These are phyloP conservation scores for Microcebus ravelobensis DNA, from an alignment of 2,113 vertebrate species.

Conservation along the genomic window DNA sequence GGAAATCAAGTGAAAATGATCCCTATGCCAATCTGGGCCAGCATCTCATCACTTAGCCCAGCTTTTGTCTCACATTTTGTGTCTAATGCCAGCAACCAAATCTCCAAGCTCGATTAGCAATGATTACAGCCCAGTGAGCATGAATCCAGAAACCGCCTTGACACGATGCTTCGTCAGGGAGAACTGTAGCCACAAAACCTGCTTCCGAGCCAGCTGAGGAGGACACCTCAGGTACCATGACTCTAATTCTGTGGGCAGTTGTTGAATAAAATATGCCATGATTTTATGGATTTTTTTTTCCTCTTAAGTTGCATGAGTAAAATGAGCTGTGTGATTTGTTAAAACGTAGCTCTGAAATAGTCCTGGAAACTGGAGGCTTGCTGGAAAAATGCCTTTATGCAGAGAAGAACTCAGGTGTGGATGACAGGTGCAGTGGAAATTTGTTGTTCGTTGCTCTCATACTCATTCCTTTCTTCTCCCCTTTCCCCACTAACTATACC, in stretches of 20 bases:
- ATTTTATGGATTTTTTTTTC: conserved; percentile 3
- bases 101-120: conserved; percentile 56
- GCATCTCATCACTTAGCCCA: conserved; percentile 4
- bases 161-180: not conserved
- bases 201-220: not conserved
- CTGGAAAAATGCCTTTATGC: conserved; percentile 1
- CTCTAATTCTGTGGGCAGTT: not conserved
- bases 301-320: conserved; percentile 14
- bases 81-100: conserved; percentile 47
- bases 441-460: not conserved
- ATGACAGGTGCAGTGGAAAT: not conserved
- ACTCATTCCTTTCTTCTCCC: not conserved
- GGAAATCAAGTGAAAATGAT: conserved; percentile 60
- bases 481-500: not conserved
- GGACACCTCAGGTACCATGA: not conserved
- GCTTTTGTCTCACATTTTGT: conserved; percentile 40
- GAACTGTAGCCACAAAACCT: not conserved
- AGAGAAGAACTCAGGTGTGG: not conserved
- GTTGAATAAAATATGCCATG: conserved; percentile 23
- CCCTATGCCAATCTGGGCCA: not conserved
- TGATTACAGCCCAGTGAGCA: conserved; percentile 42
- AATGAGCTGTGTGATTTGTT: not conserved
- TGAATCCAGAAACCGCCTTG: not conserved
- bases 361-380: not conserved
- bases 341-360: not conserved